Base-by-base conservation (phyloP, 2,113 vertebrate species). In the Xenus cinereus region DNA sequence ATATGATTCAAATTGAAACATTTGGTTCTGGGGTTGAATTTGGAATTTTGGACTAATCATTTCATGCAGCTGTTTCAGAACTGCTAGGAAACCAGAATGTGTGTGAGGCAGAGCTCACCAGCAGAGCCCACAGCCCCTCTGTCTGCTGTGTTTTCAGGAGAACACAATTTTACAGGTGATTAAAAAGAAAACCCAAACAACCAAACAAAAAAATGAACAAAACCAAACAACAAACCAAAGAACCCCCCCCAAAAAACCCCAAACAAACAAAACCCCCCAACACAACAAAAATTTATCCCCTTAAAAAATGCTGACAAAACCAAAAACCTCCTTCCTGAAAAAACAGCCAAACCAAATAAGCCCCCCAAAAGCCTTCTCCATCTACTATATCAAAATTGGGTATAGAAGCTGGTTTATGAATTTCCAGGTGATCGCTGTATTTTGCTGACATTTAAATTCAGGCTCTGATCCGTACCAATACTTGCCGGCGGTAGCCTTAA, bases 261-360 rank as follows among this genome's bases (percentile, higher is more conserved):
- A 32, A 35, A 24, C 22, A 60, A 60, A 15, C 22, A 35, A 35
- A 23, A 8, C 9, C 13, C 5, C 7, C 13, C 9, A 35, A 77
- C 10, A 12, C 7, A 26, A 45, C 48, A 37, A 59, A 87, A 53
- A 1, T 5, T 6, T 16, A 21, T 3, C 18, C 62, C 26, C 24
- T 17, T 23, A 48, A 18, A 28, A 64, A 64, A 41, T 7, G 12
- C 11, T 30, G 5, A 10, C 10, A 93, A 68, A 79, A 69, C 4
- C 6, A 13, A 59, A 66, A 30, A 0, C 2, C 4, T 19, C 15
- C 19, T 35, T 15, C 23, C 9, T 21, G 5, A 4, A 8, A 48
- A 4, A 11, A 1, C 12, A 64, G 41, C 12, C 3, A 60, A 14
- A 4, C 14, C 53, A 57, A 1, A 16, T 51, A 45, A 37, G 2